Base-by-base conservation (phyloP, 2,888 invertebrate genomes). In the Busseola fusca region DNA sequence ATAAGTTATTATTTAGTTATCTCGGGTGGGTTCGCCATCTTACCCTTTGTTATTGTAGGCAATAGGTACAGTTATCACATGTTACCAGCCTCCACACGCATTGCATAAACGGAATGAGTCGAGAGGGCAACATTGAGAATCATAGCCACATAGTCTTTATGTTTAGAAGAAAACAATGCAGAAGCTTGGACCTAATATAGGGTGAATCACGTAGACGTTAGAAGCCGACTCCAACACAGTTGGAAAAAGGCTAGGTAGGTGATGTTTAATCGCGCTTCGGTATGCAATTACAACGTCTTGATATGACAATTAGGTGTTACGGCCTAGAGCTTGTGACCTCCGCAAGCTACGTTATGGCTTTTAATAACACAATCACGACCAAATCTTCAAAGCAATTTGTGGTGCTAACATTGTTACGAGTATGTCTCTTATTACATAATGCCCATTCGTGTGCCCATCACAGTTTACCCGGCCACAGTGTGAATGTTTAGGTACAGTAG, bases 351-450 rank as follows among this genome's bases (percentile, higher is more conserved):
- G 12, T 72, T 45, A 64, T 21, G 18, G 1, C 9, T 54, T n/a
- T 37, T 37, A 54, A 18, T 54, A 74, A 72, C 34, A 21, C 54
- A 37, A 77, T 42, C 30, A 77, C 10, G 57, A 45, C 42, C 57
- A 58, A 64, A 75, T 64, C 78, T 57, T 57, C 25, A 30, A 52
- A 71, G 57, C 78, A 58, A 72, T 71, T 57, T 77, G 50, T 69
- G 63, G 45, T 25, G 21, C 30, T 64, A 75, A 64, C 64, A 14
- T 12, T 72, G 50, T 78, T 77, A n/a, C n/a, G n/a, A n/a, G n/a
- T n/a, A 64, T 37, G 72, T 52, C 78, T 60, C 18, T 56, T 76
- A 56, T 60, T 54, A 76, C 34, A 34, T 42, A 76, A 37, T 58
- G 37, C 45, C 57, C 72, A 58, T 63, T 57, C 57, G 14, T 21